Evolutionary conservation across 2,888 invertebrate genomes (phyloP), one percentile per base, ranked within the genome.

Genomic region (Epirrhoe alternata): DNA sequence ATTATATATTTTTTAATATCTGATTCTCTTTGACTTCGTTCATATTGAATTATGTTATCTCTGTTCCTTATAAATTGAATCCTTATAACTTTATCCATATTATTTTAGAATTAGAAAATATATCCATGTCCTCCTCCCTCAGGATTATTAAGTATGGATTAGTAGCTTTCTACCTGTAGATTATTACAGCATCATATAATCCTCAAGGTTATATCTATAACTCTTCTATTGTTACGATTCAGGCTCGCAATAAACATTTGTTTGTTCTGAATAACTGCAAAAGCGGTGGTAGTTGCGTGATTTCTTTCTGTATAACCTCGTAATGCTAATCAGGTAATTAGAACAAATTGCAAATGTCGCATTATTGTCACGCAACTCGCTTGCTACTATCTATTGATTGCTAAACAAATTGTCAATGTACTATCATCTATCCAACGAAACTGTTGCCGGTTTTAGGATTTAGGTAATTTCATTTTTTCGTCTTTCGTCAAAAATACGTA

Each of bases 341-440:
- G 80, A 82, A 63, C 76, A 77, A 84, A 85, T 86, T 86, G 82
- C 81, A 81, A 88, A 87, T 86, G 82, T 86, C 80, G 82, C 80
- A 72, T 77, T 74, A 72, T 47, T 71, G 76, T 75, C 81, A 82
- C 77, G 81, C 82, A 72, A 82, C 77, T 66, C 58, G 71, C 82
- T 82, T 76, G 71, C 68, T 62, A 38, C 64, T 70, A 74, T 78
- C 76, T 76, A 81, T 78, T 74, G 72, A 74, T 63, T 72, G 52
- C 62, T 67, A 66, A 73, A 35, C 38, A 55, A 17, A 61, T 38
- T 61, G 42, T 6, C 47, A 47, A 14, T 47, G 14, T 47, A 47
- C n/a, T 14, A 12, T 16, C 7, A 47, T 47, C 6, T 47, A 6
- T 12, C 6, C 16, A 4, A 12, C 5, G 12, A 42, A 42, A 12